Evolutionary conservation across 2,113 vertebrate genomes (phyloP), one percentile per base, ranked within the genome.

Genomic region (Anthoscopus minutus): DNA sequence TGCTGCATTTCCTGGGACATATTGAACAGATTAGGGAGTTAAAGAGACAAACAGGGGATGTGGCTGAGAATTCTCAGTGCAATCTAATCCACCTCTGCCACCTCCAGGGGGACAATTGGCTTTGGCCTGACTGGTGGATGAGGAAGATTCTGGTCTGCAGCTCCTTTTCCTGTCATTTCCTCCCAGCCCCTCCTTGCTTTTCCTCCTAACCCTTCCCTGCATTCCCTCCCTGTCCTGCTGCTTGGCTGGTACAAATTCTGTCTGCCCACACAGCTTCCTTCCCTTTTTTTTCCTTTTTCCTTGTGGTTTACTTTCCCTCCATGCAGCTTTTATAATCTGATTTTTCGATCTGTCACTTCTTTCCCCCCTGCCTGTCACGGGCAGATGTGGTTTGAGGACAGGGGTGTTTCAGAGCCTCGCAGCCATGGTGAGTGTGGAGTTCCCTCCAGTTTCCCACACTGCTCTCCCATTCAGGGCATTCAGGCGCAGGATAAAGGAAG

Each of bases 381-480:
- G 97, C 97, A 97, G 97, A 98, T 98, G 97, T 97, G 97, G 70
- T 30, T 77, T 45, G 85, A 30, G 93, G 93, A 92, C 81, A 72
- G 91, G 87, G 81, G 91, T 94, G 84, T 54, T 89, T 81, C 74
- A 51, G 87, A 88, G 95, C 53, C 91, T 84, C 8, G 2, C 54
- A 54, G 89, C 84, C 80, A 15, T 24, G 94, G 97, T 97, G 97
- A 97, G 97, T 97, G 85, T 96, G 83, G 97, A 97, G 97, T 96
- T 97, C 94, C 96, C 97, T 97, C 96, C 95, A 96, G 98, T 98
- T 99, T 99, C 97, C 98, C 98, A 99, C 98, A 98, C 98, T 94
- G 97, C 94, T 89, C 98, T 91, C 87, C 98, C 91, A 98, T 98
- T 98, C 98, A 98, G 81, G 64, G 94, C 97, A 97, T 98, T 98